Conservation (phyloP, 2,113 vertebrate genomes). For the Zosterops borbonicus region DNA sequence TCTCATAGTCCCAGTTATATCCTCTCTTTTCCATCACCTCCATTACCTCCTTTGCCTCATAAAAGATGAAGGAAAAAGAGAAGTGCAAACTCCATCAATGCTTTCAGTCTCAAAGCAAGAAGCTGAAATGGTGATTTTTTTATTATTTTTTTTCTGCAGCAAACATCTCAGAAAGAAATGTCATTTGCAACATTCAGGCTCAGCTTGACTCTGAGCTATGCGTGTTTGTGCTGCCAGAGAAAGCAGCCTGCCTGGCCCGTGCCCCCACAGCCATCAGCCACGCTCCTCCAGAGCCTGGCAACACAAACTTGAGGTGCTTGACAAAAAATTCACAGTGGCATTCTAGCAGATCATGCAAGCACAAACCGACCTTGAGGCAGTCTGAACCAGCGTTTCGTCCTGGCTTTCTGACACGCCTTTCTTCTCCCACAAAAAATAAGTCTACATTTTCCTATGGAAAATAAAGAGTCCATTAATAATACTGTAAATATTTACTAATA, state of each 20-base stretch:
- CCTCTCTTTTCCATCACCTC: background rate
- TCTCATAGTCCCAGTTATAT: background rate
- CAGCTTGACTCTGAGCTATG: background rate
- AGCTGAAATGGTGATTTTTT: background rate
- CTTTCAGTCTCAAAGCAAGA: background rate
- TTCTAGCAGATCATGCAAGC: background rate
- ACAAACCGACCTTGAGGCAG: background rate
- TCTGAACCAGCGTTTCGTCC: background rate
- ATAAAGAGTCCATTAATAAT: background rate
- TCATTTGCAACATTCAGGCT: background rate
- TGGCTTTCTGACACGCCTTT: background rate
- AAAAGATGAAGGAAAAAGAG: background rate
- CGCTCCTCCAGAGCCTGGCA: accelerated
- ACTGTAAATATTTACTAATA: background rate
- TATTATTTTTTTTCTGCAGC: background rate
- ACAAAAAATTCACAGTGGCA: background rate
- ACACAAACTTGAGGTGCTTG: background rate
- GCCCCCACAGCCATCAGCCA: background rate
- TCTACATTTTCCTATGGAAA: background rate
- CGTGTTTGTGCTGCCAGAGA: background rate
- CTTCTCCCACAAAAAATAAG: background rate
- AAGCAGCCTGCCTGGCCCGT: background rate
- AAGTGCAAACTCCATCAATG: background rate
- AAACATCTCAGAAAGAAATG: background rate
- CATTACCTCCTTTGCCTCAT: background rate